Evolutionary conservation across 2,888 invertebrate species (phyloP).

Genomic region (Agriopis marginaria): DNA sequence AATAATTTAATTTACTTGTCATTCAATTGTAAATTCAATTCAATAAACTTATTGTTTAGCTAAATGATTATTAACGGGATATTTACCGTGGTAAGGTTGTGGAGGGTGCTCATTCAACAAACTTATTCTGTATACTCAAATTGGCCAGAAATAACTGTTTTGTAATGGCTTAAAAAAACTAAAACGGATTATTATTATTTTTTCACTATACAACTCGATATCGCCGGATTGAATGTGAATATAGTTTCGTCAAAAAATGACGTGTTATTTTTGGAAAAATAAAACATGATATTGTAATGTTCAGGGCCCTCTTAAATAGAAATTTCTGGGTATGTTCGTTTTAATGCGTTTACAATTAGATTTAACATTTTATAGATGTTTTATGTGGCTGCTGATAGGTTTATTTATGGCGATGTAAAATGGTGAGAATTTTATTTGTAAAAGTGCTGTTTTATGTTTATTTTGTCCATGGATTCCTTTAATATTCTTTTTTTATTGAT

Average conservation of each 20-base stretch:
- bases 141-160: no score
- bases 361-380: constrained; percentile 30
- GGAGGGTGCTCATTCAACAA: no score
- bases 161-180: no score
- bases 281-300: no score
- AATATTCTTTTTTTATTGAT: background rate
- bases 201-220: background rate
- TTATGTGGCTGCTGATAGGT: constrained; percentile 24
- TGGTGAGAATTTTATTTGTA: constrained; percentile 13
- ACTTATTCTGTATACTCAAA: no score
- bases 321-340: constrained; percentile 5
- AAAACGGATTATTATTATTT: no score
- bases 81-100: no score
- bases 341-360: constrained; percentile 39
- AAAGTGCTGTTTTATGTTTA: constrained; percentile 25
- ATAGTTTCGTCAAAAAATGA: background rate
- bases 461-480: background rate
- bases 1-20: no score
- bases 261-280: no score
- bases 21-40: no score
- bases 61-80: no score
- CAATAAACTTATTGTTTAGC: no score
- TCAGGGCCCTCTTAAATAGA: constrained; percentile 11
- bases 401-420: constrained; percentile 28
- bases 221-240: background rate